Conservation (phyloP, 2,888 invertebrate genomes). For the Acanthosepion pharaonis region DNA sequence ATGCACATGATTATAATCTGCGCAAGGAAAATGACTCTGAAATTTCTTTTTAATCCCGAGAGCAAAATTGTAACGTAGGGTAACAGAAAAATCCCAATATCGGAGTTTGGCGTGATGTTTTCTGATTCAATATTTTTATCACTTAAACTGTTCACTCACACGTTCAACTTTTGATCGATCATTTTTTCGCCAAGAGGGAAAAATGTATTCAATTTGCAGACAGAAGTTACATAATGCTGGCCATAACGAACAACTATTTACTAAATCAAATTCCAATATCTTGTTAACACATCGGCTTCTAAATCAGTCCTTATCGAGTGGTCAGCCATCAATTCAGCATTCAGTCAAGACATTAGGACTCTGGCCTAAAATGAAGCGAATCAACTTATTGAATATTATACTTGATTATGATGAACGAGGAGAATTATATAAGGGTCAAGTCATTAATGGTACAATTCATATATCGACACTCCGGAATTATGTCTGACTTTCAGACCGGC, state of each 20-base stretch:
- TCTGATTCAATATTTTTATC: no score
- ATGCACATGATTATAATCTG: no score
- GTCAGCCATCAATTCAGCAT: neutral
- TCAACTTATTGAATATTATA: slow-evolving; percentile 13
- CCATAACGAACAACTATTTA: neutral
- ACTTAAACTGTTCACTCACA: neutral
- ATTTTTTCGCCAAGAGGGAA: neutral
- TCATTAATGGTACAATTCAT: neutral
- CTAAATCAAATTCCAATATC: neutral
- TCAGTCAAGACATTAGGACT: neutral
- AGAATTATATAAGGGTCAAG: neutral
- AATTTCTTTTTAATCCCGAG: no score
- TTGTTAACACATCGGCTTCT: neutral
- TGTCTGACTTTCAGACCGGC: neutral
- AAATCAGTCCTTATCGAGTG: neutral
- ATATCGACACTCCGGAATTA: neutral
- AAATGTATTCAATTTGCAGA: neutral
- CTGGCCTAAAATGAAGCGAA: neutral
- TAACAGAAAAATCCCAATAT: no score
- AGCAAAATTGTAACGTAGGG: no score
- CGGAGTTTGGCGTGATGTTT: no score
- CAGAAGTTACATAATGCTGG: neutral
- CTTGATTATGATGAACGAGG: neutral
- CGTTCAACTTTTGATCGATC: neutral
- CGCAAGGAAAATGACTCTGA: no score